phyloP scores from a whole-genome alignment of 2,113 vertebrate genomes.

The Paradoxurus hermaphroditus region DNA sequence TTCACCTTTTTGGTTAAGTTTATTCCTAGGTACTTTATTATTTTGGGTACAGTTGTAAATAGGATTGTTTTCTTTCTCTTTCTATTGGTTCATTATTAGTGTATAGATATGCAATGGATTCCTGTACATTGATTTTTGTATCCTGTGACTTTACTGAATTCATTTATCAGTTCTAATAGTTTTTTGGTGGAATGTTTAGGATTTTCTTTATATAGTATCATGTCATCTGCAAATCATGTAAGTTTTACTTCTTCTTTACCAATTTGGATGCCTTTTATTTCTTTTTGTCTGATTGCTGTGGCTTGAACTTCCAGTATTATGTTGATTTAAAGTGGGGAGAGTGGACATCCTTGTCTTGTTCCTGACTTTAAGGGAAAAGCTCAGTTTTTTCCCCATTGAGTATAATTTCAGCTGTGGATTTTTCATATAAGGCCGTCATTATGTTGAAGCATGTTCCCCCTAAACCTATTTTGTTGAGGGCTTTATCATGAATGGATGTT shows the following conservation, averaged over 20 bases:
- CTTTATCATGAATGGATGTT: not conserved
- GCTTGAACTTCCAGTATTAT: not conserved
- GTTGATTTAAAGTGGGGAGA: not conserved
- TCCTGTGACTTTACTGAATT: not conserved
- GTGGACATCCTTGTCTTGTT: not conserved
- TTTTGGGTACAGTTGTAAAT: not conserved
- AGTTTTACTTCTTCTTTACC: not conserved
- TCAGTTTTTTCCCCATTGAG: not conserved
- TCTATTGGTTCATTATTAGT: not conserved
- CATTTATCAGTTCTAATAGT: not conserved
- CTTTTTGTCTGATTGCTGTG: not conserved
- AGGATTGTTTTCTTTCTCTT: not conserved
- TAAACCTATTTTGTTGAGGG: not conserved
- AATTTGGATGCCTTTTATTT: not conserved
- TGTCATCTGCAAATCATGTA: not conserved
- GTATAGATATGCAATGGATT: not conserved
- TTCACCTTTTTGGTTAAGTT: not conserved
- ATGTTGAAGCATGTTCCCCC: not conserved
- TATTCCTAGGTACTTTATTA: not conserved
- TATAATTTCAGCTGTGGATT: not conserved
- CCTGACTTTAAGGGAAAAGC: not conserved
- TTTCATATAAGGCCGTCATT: not conserved
- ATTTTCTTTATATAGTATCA: not conserved
- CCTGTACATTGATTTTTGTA: not conserved
- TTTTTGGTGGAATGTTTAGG: not conserved